A percentile compares a stretch with the other conserved stretches of the same genome.
These are phyloP conservation scores for Labroides dimidiatus DNA, from an alignment of 2,797 vertebrate species.

Conservation along the genomic window DNA sequence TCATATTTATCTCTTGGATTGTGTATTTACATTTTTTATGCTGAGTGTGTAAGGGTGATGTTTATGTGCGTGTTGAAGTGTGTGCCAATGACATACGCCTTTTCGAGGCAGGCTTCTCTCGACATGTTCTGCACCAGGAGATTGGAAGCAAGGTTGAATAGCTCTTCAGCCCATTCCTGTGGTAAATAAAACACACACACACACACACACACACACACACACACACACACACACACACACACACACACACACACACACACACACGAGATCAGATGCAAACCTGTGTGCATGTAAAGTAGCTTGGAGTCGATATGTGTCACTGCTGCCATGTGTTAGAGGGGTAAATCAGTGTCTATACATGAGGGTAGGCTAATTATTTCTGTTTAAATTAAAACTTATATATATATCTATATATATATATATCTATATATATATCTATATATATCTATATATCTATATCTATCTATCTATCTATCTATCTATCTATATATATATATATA, in stretches of 20 bases:
- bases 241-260: conserved; percentile 27
- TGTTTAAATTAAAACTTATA: conserved; percentile 12
- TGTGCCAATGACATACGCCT: conserved; percentile 87
- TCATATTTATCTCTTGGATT: conserved; percentile 25
- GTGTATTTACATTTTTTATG: conserved; percentile 26
- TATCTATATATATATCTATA: too few relatives aligned
- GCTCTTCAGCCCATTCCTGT: conserved; percentile 96
- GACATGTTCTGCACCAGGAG: conserved; percentile 97
- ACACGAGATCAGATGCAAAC: not conserved
- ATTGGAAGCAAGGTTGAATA: conserved; percentile 96
- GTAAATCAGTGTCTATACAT: conserved; percentile 6
- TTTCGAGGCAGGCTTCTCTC: conserved; percentile 94
- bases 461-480: too few relatives aligned
- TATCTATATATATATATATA: too few relatives aligned
- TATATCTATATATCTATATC: too few relatives aligned
- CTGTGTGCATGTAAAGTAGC: not conserved
- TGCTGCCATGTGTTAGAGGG: not conserved
- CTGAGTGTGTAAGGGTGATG: conserved; percentile 1
- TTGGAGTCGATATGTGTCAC: conserved; percentile 4
- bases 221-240: conserved; percentile 17
- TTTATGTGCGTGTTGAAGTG: not conserved
- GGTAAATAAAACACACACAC: conserved; percentile 62
- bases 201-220: conserved; percentile 31
- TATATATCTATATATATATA: too few relatives aligned
- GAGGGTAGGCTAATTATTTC: not conserved